Evolutionary conservation across 1,140 invertebrate genomes (phyloP).

Genomic region (Plutomurus gul): DNA sequence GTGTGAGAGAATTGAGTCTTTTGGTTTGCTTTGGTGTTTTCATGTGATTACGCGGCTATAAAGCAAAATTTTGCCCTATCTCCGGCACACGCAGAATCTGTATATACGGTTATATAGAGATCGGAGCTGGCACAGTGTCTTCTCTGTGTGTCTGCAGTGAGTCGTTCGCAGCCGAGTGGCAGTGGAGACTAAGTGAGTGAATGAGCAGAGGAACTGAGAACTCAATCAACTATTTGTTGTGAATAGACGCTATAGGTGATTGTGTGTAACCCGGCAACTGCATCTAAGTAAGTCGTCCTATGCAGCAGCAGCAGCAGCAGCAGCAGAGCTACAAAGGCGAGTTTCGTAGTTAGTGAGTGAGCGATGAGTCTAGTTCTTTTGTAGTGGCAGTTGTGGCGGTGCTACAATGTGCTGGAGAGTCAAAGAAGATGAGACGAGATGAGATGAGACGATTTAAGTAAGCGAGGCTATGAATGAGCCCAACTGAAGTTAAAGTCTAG

Average conservation of each 20-base stretch:
- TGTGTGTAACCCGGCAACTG: too few relatives aligned
- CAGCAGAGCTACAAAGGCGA: too few relatives aligned
- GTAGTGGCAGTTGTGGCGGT: neutral
- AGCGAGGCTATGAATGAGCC: slow-evolving; percentile 18
- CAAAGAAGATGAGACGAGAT: slow-evolving; percentile 17
- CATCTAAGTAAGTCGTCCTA: too few relatives aligned
- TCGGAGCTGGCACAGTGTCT: neutral
- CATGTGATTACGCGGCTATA: neutral
- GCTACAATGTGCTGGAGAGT: neutral
- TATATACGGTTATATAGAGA: too few relatives aligned
- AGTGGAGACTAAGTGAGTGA: slow-evolving; percentile 13
- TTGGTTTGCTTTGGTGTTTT: neutral
- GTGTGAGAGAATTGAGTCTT: neutral
- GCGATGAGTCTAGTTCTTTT: too few relatives aligned
- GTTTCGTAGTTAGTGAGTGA: too few relatives aligned
- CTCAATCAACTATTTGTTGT: slow-evolving; percentile 22
- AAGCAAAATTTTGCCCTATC: neutral
- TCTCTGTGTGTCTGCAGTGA: neutral
- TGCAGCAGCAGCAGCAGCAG: too few relatives aligned
- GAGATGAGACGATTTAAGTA: slow-evolving; percentile 8
- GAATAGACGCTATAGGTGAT: neutral
- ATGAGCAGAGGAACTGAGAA: too few relatives aligned
- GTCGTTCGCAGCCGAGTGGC: too few relatives aligned
- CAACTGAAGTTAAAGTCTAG: neutral
- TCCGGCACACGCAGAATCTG: neutral